Evolutionary conservation across 2,888 invertebrate species (phyloP).

Genomic region (Morpho helenor): DNA sequence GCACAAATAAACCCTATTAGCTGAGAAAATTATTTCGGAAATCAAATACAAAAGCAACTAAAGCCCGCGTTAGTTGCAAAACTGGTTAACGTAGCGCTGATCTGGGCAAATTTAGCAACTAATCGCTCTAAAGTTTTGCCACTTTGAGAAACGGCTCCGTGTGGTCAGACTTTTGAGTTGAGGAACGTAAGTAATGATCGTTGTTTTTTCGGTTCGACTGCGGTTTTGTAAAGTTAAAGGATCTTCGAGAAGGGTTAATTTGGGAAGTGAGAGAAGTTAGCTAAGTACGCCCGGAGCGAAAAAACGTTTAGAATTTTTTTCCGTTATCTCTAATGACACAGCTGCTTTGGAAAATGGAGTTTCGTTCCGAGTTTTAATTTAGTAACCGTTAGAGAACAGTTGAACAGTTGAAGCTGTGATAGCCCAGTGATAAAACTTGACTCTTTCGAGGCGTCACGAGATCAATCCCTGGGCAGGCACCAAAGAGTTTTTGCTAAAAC

Average conservation of each 20-base stretch:
- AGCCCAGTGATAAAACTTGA: too few relatives aligned
- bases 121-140: slow-evolving; percentile 35
- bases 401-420: too few relatives aligned
- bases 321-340: slow-evolving; percentile 13
- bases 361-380: slow-evolving; percentile 12
- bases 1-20: too few relatives aligned
- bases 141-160: slow-evolving; percentile 22
- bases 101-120: slow-evolving; percentile 34
- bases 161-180: slow-evolving; percentile 27
- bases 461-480: too few relatives aligned
- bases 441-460: too few relatives aligned
- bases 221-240: slow-evolving; percentile 23
- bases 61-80: slow-evolving; percentile 21
- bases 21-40: background rate
- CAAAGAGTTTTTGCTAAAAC: too few relatives aligned
- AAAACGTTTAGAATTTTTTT: slow-evolving; percentile 16
- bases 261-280: slow-evolving; percentile 21
- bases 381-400: slow-evolving; percentile 2
- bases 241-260: slow-evolving; percentile 25
- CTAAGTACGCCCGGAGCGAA: slow-evolving; percentile 17
- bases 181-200: slow-evolving; percentile 24
- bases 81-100: slow-evolving; percentile 30
- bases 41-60: slow-evolving; percentile 22
- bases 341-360: slow-evolving; percentile 9
- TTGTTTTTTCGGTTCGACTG: slow-evolving; percentile 26